Evolutionary conservation across 1,140 invertebrate species (phyloP).

Genomic region (Saccostrea echinata): DNA sequence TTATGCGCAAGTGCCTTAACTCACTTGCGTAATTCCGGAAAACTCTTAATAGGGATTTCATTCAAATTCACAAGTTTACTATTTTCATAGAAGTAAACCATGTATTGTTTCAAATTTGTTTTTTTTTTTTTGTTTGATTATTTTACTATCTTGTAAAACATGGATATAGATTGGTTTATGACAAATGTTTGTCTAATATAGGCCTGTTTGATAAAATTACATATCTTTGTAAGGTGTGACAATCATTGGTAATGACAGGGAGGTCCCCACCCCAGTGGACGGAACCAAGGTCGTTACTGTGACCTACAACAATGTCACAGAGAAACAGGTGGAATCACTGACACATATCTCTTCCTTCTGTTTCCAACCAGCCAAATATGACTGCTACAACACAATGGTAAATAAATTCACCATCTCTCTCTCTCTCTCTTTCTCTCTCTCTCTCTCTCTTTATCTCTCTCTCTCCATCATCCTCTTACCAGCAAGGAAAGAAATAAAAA

Average conservation of each 20-base stretch:
- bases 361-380: constrained; percentile 67
- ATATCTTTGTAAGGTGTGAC: constrained; percentile 59
- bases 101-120: too few relatives aligned
- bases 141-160: too few relatives aligned
- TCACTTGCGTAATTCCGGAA: too few relatives aligned
- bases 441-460: neutral
- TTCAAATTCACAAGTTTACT: too few relatives aligned
- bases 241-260: constrained; percentile 57
- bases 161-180: too few relatives aligned
- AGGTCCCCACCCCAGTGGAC: constrained; percentile 42
- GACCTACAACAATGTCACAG: constrained; percentile 58
- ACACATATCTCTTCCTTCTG: constrained; percentile 61
- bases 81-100: too few relatives aligned
- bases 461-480: neutral
- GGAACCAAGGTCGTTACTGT: constrained; percentile 41
- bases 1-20: too few relatives aligned
- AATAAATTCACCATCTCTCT: neutral
- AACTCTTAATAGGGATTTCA: too few relatives aligned
- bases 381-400: constrained; percentile 67
- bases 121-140: too few relatives aligned
- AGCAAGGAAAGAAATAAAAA: too few relatives aligned
- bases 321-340: constrained; percentile 61
- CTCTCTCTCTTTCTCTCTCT: neutral
- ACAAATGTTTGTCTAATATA: neutral
- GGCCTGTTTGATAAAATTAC: neutral